Percentiles rank a stretch among this genome's conserved stretches.
Conservation (phyloP, 2,797 vertebrate genomes). For the Notamacropus eugenii region DNA sequence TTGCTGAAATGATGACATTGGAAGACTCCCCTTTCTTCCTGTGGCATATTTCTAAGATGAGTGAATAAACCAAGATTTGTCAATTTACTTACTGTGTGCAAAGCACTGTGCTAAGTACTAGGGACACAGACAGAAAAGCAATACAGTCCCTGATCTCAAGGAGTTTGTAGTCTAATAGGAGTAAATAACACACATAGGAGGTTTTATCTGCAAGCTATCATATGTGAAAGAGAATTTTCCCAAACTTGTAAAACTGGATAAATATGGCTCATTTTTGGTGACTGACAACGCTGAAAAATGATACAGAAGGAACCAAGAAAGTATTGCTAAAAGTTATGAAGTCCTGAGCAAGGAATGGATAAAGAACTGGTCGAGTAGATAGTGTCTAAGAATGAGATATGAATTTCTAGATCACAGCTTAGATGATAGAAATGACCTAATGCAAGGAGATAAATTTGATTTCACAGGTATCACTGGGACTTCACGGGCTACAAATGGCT, state of each 20-base stretch:
- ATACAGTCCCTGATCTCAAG: background rate
- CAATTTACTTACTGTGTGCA: background rate
- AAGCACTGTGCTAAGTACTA: background rate
- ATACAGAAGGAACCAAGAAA: background rate
- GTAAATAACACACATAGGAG: background rate
- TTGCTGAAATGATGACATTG: background rate
- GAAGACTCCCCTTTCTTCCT: background rate
- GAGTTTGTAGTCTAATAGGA: too few relatives aligned
- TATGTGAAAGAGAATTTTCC: background rate
- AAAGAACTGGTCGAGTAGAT: background rate
- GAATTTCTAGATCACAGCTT: background rate
- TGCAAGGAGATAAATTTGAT: background rate
- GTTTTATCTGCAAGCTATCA: too few relatives aligned
- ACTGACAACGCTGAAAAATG: background rate
- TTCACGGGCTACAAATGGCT: background rate
- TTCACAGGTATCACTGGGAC: background rate
- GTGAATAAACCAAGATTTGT: background rate
- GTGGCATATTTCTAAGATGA: background rate
- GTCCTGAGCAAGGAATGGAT: background rate
- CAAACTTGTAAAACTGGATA: background rate
- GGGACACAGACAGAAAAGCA: background rate
- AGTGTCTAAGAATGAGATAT: background rate
- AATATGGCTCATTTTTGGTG: background rate
- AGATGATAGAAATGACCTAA: background rate
- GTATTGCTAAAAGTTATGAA: background rate